Evolutionary conservation across 2,888 invertebrate species (phyloP), one percentile per base, ranked within the genome.

Genomic region (Chorisops tibialis): DNA sequence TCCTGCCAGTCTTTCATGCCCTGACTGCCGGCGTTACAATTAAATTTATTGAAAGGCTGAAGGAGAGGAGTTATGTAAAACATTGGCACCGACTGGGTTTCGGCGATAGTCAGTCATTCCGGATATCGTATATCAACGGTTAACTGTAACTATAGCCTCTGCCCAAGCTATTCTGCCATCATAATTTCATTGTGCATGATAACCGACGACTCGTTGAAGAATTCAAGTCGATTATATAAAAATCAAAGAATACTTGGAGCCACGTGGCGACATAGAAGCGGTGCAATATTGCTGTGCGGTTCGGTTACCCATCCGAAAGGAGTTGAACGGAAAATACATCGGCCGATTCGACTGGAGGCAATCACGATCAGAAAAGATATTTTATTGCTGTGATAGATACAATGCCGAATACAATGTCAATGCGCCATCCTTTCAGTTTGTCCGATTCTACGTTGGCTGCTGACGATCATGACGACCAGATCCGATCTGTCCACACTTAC

Each of bases 171-270:
- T 80, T 97, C 98, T 11, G 93, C 96, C 0, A 83, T 96, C 41
- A 80, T 97, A 59, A 88, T 95, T 19, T 92, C 96, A 65, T 98
- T 77, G 96, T n/a, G n/a, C n/a, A n/a, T n/a, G n/a, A n/a, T n/a
- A n/a, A n/a, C n/a, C n/a, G n/a, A n/a, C n/a, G n/a, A 96, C 71
- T 93, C 92, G 63, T 82, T 98, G 38, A 85, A 91, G 12, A 87
- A 92, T 70, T 87, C 96, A 71, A 88, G 92, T 66, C 85, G 95
- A 47, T 89, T 91, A 72, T 96, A 96, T 77, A 85, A 95, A 43
- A 93, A 93, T 73, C 89, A 87, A 65, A 83, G 96, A 54, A 86
- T 98, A 71, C 97, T 98, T 97, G 35, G n/a, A n/a, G n/a, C n/a
- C n/a, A n/a, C n/a, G n/a, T n/a, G n/a, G n/a, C n/a, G n/a, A n/a